These are phyloP conservation scores for Galemys pyrenaicus DNA, from an alignment of 2,113 vertebrate species.

Conservation along the genomic window DNA sequence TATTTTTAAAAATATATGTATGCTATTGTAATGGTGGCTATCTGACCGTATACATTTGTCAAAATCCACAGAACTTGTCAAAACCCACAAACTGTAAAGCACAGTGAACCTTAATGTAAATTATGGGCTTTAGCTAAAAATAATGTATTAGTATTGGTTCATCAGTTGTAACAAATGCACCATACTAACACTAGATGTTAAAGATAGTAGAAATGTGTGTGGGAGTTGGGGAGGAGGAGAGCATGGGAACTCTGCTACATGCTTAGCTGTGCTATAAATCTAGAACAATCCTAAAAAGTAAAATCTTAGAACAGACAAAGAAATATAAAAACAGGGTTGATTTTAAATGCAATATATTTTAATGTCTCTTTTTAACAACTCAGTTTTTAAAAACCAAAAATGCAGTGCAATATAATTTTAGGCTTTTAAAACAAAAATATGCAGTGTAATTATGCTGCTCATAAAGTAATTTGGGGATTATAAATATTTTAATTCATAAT, in stretches of 20 bases:
- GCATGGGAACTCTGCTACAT: neutral
- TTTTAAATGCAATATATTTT: slow-evolving; percentile 14
- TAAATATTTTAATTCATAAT: neutral
- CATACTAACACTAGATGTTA: neutral
- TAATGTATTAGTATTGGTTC: neutral
- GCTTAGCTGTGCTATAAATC: neutral
- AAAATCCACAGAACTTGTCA: neutral
- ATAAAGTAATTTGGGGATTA: neutral
- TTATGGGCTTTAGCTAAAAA: neutral
- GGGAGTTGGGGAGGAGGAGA: neutral
- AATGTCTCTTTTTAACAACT: neutral
- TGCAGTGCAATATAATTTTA: neutral
- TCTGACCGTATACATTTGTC: neutral
- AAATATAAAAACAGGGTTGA: neutral
- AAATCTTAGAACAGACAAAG: neutral
- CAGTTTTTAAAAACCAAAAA: slow-evolving; percentile 31
- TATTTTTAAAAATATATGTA: neutral
- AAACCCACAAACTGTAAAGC: neutral
- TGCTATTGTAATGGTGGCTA: neutral
- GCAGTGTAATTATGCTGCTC: neutral
- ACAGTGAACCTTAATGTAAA: neutral
- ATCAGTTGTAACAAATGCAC: neutral
- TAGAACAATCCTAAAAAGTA: neutral
- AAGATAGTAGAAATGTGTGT: neutral
- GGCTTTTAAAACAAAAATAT: slow-evolving; percentile 26